Conservation (phyloP, 1,140 invertebrate genomes). For the Eriosoma lanigerum region DNA sequence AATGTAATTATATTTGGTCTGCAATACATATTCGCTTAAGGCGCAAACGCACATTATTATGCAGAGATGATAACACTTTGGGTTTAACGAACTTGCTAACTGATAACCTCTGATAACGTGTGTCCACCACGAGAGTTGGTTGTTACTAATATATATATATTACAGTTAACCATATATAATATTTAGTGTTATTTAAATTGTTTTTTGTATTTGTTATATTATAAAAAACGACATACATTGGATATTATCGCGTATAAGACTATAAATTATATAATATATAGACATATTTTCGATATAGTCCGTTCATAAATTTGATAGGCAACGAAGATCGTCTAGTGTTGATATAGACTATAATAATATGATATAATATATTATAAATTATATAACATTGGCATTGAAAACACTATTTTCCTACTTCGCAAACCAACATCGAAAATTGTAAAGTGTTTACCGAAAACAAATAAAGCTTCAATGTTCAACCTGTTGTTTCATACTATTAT, state of each 20-base stretch:
- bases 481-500: too few relatives aligned
- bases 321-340: too few relatives aligned
- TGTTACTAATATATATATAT: neutral
- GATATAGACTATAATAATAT: too few relatives aligned
- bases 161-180: neutral
- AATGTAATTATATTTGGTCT: neutral
- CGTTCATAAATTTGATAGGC: too few relatives aligned
- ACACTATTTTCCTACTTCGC: neutral
- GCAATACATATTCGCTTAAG: neutral
- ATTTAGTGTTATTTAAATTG: neutral
- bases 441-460: neutral
- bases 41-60: neutral
- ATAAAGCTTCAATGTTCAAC: too few relatives aligned
- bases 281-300: too few relatives aligned
- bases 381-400: slow-evolving; percentile 2
- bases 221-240: too few relatives aligned
- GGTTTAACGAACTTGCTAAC: slow-evolving; percentile 33
- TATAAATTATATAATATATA: too few relatives aligned
- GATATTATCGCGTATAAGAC: too few relatives aligned
- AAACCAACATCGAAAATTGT: too few relatives aligned
- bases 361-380: too few relatives aligned
- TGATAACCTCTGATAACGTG: slow-evolving; percentile 3
- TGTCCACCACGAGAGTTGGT: neutral
- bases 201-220: too few relatives aligned
- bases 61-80: neutral